Percentiles rank a stretch among this genome's conserved stretches.
Evolutionary conservation across 2,113 vertebrate genomes (phyloP).

Genomic region (Enhydra lutris): DNA sequence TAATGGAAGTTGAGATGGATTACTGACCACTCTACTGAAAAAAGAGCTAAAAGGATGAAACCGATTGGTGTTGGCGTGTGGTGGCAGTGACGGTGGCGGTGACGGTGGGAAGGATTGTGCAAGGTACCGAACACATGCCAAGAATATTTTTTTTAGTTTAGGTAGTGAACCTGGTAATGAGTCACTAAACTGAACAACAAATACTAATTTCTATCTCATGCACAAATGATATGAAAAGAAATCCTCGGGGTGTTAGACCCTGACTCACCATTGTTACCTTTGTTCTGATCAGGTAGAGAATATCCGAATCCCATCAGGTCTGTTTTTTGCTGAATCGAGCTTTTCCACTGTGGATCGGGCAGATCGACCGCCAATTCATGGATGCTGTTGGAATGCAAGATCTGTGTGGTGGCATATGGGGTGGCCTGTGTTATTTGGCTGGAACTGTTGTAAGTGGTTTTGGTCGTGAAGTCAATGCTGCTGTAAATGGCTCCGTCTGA

Average conservation of each 20-base stretch:
- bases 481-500: constrained; percentile 99
- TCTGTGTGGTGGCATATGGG: constrained; percentile 98
- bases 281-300: constrained; percentile 96
- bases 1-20: constrained; percentile 73
- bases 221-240: constrained; percentile 63
- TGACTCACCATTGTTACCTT: constrained; percentile 96
- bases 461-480: constrained; percentile 99
- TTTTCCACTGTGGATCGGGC: constrained; percentile 97
- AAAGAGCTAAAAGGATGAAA: constrained; percentile 64
- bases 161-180: constrained; percentile 48
- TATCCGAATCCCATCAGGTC: constrained; percentile 96
- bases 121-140: constrained; percentile 70
- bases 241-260: constrained; percentile 29
- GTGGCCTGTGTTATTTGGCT: constrained; percentile 96
- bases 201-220: constrained; percentile 75
- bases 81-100: not conserved
- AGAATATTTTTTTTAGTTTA: constrained; percentile 62
- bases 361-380: constrained; percentile 97
- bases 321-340: constrained; percentile 94
- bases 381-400: constrained; percentile 97
- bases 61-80: constrained; percentile 25
- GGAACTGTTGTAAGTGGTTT: constrained; percentile 95
- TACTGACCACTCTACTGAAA: constrained; percentile 37
- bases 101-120: not conserved
- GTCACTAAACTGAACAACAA: constrained; percentile 43